Percentiles rank a stretch among this genome's conserved stretches.
Evolutionary conservation across 2,113 vertebrate species (phyloP).

Genomic region (Malurus cyaneus): DNA sequence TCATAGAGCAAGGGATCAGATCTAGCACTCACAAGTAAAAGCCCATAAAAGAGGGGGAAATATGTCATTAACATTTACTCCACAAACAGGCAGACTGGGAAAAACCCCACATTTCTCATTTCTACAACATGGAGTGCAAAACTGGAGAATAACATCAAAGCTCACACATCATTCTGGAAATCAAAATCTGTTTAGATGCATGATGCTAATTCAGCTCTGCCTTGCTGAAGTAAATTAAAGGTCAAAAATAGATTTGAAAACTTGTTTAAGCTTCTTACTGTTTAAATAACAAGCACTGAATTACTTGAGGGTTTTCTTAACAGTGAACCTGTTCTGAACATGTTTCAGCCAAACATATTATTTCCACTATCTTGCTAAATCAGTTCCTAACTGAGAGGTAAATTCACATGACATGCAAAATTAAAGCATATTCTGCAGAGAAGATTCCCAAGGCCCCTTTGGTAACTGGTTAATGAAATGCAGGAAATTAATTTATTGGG

Average conservation of each 20-base stretch:
- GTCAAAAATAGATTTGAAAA: constrained; percentile 38
- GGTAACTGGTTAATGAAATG: background rate
- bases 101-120: background rate
- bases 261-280: constrained; percentile 22
- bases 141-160: background rate
- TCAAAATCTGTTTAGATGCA: background rate
- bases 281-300: background rate
- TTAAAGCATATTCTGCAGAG: background rate
- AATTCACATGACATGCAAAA: background rate
- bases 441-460: background rate
- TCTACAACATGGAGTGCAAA: background rate
- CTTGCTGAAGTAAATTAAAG: constrained; percentile 33
- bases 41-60: constrained; percentile 14
- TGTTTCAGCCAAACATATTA: background rate
- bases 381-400: background rate
- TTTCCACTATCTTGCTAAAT: background rate
- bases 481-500: constrained; percentile 23
- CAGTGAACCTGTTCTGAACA: background rate
- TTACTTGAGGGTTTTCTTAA: constrained; percentile 5
- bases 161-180: background rate
- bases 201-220: background rate
- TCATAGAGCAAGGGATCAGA: constrained; percentile 10
- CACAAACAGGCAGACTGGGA: background rate
- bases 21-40: constrained; percentile 22
- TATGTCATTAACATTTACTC: constrained; percentile 41